Evolutionary conservation across 2,888 invertebrate genomes (phyloP).

Genomic region (Drosophila colorata): DNA sequence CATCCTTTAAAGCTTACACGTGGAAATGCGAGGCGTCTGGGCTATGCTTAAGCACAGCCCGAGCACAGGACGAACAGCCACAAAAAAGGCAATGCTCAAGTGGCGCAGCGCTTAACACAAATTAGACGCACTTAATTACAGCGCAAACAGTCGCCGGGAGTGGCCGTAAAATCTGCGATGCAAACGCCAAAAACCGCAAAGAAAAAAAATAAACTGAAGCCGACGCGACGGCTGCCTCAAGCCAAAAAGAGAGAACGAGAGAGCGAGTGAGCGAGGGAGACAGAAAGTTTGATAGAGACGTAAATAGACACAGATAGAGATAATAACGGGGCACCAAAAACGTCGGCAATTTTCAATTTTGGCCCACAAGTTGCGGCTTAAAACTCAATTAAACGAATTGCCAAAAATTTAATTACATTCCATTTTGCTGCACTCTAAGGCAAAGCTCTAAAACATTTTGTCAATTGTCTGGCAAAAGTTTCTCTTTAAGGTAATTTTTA

Average conservation of each 20-base stretch:
- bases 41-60: background rate
- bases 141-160: conserved; percentile 69
- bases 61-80: conserved; percentile 17
- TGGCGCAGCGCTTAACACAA: conserved; percentile 76
- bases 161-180: conserved; percentile 63
- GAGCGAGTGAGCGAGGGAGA: background rate
- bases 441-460: conserved; percentile 11
- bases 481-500: conserved; percentile 46
- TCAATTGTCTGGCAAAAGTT: conserved; percentile 20
- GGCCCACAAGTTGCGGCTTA: conserved; percentile 64
- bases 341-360: conserved; percentile 56
- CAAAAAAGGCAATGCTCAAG: conserved; percentile 61
- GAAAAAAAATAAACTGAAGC: conserved; percentile 19
- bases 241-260: conserved; percentile 1
- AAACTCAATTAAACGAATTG: conserved; percentile 79
- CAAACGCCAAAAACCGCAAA: conserved; percentile 46
- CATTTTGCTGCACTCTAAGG: conserved; percentile 36
- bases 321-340: background rate
- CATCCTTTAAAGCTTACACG: conserved; percentile 60
- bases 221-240: conserved; percentile 4
- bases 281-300: background rate
- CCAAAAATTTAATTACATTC: conserved; percentile 72
- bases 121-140: conserved; percentile 81
- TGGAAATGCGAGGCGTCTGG: conserved; percentile 14
- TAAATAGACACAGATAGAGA: conserved; percentile 11